phyloP scores from a whole-genome alignment of 2,888 invertebrate species.

The Brassicogethes aeneus region DNA sequence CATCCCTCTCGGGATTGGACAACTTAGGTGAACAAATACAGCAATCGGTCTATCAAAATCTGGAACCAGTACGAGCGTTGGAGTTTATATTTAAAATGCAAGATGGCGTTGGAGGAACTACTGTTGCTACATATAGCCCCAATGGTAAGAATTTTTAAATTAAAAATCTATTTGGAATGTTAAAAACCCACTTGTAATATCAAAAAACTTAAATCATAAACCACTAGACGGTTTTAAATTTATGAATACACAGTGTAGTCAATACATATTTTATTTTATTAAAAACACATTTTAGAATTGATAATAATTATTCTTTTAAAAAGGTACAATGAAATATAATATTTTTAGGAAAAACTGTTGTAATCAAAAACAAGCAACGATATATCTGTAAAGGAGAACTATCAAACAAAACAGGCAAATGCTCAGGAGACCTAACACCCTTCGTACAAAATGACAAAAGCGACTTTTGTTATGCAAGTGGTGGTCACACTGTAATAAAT shows the following conservation, averaged over 20 bases:
- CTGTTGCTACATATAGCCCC: conserved; percentile 15
- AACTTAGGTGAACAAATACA: conserved; percentile 14
- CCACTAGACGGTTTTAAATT: background rate
- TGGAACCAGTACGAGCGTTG: conserved; percentile 19
- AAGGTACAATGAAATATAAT: background rate
- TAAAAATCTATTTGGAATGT: background rate
- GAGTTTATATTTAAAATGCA: conserved; percentile 15
- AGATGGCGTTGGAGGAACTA: conserved; percentile 17
- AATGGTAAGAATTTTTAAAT: conserved; percentile 17
- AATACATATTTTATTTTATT: too few relatives aligned
- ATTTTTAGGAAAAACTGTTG: conserved; percentile 15
- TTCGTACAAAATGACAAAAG: conserved; percentile 10
- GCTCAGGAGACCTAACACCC: conserved; percentile 10
- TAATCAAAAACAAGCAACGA: conserved; percentile 9
- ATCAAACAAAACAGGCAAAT: conserved; percentile 10
- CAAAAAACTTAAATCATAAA: background rate
- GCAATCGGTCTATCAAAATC: conserved; percentile 12
- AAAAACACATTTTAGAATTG: too few relatives aligned
- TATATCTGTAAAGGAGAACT: conserved; percentile 11
- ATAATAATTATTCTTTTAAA: background rate
- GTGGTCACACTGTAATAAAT: conserved; percentile 11
- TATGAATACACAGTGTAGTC: too few relatives aligned
- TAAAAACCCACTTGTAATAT: background rate
- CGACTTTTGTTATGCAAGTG: conserved; percentile 17
- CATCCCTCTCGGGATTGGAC: conserved; percentile 4